Base-by-base conservation (phyloP, 2,888 invertebrate genomes). In the Acleris holmiana region DNA sequence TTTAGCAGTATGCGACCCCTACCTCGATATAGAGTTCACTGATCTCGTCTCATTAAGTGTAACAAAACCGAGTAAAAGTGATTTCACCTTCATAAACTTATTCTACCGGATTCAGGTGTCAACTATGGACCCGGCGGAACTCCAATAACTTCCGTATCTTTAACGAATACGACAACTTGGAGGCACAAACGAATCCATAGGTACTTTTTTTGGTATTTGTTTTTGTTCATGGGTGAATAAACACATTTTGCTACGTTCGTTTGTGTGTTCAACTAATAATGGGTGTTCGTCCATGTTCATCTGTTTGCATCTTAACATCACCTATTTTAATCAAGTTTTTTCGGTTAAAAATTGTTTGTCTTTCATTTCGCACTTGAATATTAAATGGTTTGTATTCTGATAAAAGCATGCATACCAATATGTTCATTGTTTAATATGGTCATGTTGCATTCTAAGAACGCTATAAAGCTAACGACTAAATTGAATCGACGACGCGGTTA, bases 121-220 rank as follows among this genome's bases (percentile, higher is more conserved):
- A 56, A 53, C 25, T 66, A 41, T 49, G 53, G 66, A 49, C 17
- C 46, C 48, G 61, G 4, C 21, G 62, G 17, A 47, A 51, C 21
- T 46, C 54, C 6, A 55, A 53, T 49, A 54, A 60, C 57, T 66
- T 66, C 61, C 61, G 66, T 54, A 15, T n/a, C 29, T 50, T 66
- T n/a, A 50, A 51, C 40, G 68, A 55, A 35, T 68, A 66, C 53
- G 61, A 61, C 59, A 61, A 66, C 46, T 62, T 68, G 55, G 68
- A 63, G 41, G 59, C 65, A 65, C 65, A 65, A 65, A 65, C 65
- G 49, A 60, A 55, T 60, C 41, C 50, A 54, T 65, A 65, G 60
- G 65, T 65, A 65, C 55, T 25, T 17, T 25, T 29, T 53, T 35
- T 35, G 44, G 25, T 63, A 49, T 50, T 41, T 40, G 7, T 44